Conservation (phyloP, 37 sponge, comb jelly and placozoan genomes). For the Theonella swinhoei region DNA sequence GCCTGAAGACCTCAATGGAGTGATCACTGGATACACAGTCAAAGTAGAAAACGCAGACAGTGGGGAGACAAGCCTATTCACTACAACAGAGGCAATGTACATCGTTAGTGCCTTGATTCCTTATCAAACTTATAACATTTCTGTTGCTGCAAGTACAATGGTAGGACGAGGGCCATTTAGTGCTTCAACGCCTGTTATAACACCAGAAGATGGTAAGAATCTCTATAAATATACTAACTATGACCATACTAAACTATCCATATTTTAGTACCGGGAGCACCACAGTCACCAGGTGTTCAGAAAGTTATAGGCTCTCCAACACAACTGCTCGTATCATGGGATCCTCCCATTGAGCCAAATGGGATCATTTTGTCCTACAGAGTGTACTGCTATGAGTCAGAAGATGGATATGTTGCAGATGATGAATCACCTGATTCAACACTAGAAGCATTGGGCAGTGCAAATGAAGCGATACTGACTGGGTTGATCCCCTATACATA, state of each 20-base stretch:
- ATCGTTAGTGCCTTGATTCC: neutral
- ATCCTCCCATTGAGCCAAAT: neutral
- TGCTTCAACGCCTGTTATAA: neutral
- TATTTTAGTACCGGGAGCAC: neutral
- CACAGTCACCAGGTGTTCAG: neutral
- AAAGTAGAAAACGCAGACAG: neutral
- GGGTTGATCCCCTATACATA: neutral
- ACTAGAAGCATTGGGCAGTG: neutral
- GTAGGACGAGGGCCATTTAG: conserved; percentile 9
- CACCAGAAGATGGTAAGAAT: conserved; percentile 33
- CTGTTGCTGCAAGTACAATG: conserved; percentile 9
- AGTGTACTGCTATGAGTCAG: neutral
- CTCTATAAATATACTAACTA: too few relatives aligned
- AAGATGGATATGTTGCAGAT: neutral
- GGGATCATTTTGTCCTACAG: neutral
- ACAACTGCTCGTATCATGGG: neutral
- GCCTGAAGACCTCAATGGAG: conserved; percentile 12
- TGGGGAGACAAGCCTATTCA: neutral
- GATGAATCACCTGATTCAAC: neutral
- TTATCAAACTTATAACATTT: neutral
- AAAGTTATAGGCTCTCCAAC: neutral
- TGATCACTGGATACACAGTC: conserved; percentile 21
- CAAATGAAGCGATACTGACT: neutral
- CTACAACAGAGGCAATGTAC: neutral
- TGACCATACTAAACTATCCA: too few relatives aligned